Evolutionary conservation across 2,113 vertebrate species (phyloP).

Genomic region (Scomber colias): DNA sequence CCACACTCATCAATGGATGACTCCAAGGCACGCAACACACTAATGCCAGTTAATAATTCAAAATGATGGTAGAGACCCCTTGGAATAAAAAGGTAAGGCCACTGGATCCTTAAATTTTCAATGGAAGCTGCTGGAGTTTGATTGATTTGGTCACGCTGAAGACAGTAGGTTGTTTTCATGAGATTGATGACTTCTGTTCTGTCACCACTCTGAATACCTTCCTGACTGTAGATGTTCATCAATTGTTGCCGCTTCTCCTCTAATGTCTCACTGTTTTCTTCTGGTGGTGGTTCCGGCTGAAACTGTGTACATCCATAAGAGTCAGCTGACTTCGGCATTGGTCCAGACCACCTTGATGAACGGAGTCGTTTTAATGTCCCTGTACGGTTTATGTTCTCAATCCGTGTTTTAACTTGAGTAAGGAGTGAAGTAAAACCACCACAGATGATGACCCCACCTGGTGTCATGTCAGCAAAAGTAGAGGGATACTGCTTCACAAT

Average conservation of each 20-base stretch:
- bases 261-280: neutral
- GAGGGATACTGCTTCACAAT: slow-evolving; percentile 3
- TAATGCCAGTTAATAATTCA: neutral
- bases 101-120: slow-evolving; percentile 2
- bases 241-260: slow-evolving; percentile 1
- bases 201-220: neutral
- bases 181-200: slow-evolving; percentile 9
- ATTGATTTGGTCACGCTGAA: neutral
- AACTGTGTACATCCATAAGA: neutral
- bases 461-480: neutral
- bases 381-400: slow-evolving; percentile 1
- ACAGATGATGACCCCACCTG: neutral
- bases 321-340: neutral
- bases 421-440: slow-evolving; percentile 5
- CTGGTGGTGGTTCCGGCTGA: neutral
- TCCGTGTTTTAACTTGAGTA: slow-evolving; percentile 11
- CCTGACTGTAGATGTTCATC: neutral
- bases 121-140: neutral
- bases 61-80: slow-evolving; percentile 6
- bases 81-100: slow-evolving; percentile 14
- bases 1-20: slow-evolving; percentile 9
- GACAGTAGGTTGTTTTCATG: slow-evolving; percentile 26
- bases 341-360: neutral
- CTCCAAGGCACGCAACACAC: neutral
- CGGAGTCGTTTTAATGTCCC: neutral